phyloP scores from a whole-genome alignment of 2,888 invertebrate species.

The Dendrolimus houi region DNA sequence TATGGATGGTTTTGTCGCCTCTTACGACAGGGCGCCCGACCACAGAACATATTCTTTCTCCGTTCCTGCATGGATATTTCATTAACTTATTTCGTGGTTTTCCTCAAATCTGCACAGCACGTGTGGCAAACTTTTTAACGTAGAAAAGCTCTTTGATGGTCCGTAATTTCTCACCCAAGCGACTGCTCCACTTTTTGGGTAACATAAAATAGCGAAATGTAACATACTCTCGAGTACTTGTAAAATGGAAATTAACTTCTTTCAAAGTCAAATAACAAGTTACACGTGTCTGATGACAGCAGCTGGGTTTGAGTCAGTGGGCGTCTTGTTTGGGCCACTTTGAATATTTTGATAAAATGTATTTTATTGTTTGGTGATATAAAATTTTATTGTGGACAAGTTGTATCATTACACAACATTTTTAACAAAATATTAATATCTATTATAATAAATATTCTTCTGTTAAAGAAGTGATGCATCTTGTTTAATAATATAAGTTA shows the following conservation, averaged over 20 bases:
- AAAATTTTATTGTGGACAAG: too few species aligned
- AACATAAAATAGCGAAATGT: background rate
- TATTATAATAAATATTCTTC: too few species aligned
- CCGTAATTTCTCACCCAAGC: background rate
- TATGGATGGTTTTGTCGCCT: too few species aligned
- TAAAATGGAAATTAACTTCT: slow-evolving; percentile 15
- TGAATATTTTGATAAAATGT: background rate
- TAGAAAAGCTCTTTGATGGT: background rate
- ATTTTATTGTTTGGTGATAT: background rate
- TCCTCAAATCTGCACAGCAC: background rate
- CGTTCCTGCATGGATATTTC: too few species aligned
- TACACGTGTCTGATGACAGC: slow-evolving; percentile 8
- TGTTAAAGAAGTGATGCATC: too few species aligned
- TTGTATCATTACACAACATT: too few species aligned
- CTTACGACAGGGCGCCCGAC: too few species aligned
- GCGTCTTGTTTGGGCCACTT: background rate
- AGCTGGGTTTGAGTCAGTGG: slow-evolving; percentile 12
- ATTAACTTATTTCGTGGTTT: background rate
- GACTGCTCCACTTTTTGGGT: background rate
- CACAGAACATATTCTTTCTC: too few species aligned
- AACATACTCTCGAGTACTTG: slow-evolving; percentile 4
- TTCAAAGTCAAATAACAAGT: slow-evolving; percentile 12
- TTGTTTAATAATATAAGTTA: too few species aligned
- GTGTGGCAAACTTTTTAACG: background rate
- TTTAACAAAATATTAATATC: too few species aligned